A percentile compares a stretch with the other conserved stretches of the same genome.
Conservation (phyloP, 2,888 invertebrate genomes). For the Archaeoteleia sp. region DNA sequence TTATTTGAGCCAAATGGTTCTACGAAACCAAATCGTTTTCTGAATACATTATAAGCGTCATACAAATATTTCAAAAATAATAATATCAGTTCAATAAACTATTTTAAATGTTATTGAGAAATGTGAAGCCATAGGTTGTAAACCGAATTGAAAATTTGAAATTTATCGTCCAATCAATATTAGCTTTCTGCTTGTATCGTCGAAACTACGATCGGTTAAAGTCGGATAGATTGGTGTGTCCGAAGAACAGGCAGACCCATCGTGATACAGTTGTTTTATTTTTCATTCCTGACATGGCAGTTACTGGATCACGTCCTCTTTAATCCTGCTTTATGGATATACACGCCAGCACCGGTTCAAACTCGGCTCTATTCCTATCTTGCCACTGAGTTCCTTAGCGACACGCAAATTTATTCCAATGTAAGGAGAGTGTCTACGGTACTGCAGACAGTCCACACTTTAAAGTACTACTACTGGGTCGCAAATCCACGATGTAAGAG, state of each 20-base stretch:
- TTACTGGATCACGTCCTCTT: conserved; percentile 99
- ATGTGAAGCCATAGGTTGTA: too few species aligned
- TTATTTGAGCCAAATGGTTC: too few species aligned
- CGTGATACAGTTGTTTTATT: conserved; percentile 90
- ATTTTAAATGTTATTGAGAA: too few species aligned
- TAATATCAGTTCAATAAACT: too few species aligned
- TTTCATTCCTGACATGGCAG: conserved; percentile 94
- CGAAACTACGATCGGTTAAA: conserved; percentile 61
- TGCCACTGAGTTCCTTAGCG: conserved; percentile 98
- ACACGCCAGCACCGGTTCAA: conserved; percentile 97
- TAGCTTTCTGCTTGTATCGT: too few species aligned
- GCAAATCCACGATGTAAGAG: conserved; percentile 96
- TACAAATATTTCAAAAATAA: too few species aligned
- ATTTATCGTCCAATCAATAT: too few species aligned
- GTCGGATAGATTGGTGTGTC: conserved; percentile 73
- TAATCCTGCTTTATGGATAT: conserved; percentile 99
- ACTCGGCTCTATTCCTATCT: conserved; percentile 96
- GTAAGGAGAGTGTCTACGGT: conserved; percentile 97
- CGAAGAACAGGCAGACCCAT: conserved; percentile 74
- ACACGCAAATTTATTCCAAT: conserved; percentile 97
- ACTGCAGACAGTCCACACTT: conserved; percentile 97
- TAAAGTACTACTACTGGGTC: conserved; percentile 99
- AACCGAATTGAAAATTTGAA: too few species aligned
- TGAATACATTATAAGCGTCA: too few species aligned
- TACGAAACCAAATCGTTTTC: too few species aligned